phyloP scores from a whole-genome alignment of 2,113 vertebrate species.

The Glaucidium brasilianum region DNA sequence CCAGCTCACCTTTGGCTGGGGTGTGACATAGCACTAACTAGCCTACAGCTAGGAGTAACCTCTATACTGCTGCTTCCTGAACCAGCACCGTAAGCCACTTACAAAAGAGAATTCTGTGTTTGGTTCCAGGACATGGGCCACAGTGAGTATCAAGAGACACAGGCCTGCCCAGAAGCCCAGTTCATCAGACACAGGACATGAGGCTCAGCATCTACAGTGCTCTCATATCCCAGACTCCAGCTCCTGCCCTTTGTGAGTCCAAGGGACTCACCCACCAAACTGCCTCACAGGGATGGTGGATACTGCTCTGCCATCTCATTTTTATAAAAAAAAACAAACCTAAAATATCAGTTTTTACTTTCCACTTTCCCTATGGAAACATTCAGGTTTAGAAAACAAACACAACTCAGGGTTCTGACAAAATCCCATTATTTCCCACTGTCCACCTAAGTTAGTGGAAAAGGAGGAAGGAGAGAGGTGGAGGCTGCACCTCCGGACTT shows the following conservation, averaged over 20 bases:
- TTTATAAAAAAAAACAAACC: neutral
- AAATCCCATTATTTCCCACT: neutral
- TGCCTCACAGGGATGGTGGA: neutral
- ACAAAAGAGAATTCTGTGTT: neutral
- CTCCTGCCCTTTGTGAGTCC: neutral
- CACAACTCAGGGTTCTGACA: neutral
- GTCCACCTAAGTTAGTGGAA: neutral
- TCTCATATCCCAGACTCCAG: neutral
- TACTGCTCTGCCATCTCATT: neutral
- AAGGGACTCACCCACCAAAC: neutral
- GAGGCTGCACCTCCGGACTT: neutral
- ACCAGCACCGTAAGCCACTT: fast-evolving
- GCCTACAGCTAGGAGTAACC: neutral
- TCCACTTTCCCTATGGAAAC: neutral
- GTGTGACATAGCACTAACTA: neutral
- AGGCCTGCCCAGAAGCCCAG: neutral
- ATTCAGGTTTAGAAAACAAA: neutral
- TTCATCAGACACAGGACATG: neutral
- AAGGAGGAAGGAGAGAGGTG: neutral
- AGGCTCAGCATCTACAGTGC: neutral
- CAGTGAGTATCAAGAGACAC: neutral
- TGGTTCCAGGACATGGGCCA: neutral
- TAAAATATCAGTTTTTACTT: neutral
- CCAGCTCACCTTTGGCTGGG: neutral
- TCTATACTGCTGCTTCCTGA: neutral